These are phyloP conservation scores for Stegana nigrithorax DNA, from an alignment of 2,888 invertebrate species.

Conservation along the genomic window DNA sequence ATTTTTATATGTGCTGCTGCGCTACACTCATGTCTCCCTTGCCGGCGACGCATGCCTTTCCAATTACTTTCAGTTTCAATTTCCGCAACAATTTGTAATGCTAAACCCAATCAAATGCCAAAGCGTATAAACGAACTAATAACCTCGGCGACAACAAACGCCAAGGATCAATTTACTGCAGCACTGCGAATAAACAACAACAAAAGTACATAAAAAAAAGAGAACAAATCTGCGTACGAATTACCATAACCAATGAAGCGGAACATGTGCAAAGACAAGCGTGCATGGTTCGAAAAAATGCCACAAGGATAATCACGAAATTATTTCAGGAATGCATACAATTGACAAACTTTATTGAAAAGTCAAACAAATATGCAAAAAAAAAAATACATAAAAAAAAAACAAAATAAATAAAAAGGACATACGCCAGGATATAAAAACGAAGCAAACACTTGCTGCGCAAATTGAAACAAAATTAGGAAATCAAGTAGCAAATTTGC, in stretches of 20 bases:
- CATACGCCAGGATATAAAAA: slow-evolving; percentile 29
- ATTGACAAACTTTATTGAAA: slow-evolving; percentile 47
- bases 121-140: slow-evolving; percentile 24
- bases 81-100: slow-evolving; percentile 51
- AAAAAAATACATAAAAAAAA: slow-evolving; percentile 1
- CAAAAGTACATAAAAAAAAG: too few relatives aligned
- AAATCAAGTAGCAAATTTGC: slow-evolving; percentile 66
- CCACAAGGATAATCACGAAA: slow-evolving; percentile 43
- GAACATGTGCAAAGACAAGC: slow-evolving; percentile 15
- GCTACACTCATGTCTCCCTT: too few relatives aligned
- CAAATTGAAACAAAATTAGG: slow-evolving; percentile 66
- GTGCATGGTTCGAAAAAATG: slow-evolving; percentile 10
- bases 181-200: neutral
- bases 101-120: slow-evolving; percentile 50
- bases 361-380: slow-evolving; percentile 17
- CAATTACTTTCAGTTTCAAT: slow-evolving; percentile 40
- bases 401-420: slow-evolving; percentile 11
- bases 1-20: too few relatives aligned
- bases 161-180: slow-evolving; percentile 27
- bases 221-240: slow-evolving; percentile 34
- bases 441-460: slow-evolving; percentile 43
- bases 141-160: slow-evolving; percentile 14
- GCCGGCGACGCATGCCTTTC: too few relatives aligned
- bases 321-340: slow-evolving; percentile 54
- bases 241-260: slow-evolving; percentile 46